Base-by-base conservation (phyloP, 2,888 invertebrate species). In the Drosophila fungiperda region DNA sequence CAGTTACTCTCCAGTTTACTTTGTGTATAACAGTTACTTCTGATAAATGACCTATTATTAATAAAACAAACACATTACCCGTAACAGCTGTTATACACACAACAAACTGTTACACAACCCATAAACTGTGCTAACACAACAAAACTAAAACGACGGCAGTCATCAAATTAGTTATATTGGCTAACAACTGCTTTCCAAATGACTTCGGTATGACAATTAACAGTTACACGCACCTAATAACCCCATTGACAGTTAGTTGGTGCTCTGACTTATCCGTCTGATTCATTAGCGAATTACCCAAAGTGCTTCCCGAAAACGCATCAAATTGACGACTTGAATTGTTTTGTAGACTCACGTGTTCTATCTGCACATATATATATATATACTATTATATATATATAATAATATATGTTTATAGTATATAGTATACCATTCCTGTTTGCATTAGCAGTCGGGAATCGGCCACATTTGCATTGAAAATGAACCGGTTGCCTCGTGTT, bases 401-500 rank as follows among this genome's bases (percentile, higher is more conserved):
- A 20, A 40, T 11, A 5, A 11, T 42, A 20, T 11, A 29, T 54
- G 48, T 26, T 57, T 67, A 70, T 26, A 62, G 32, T 48, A 32
- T 45, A 50, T 38, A 55, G 23, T 45, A 50, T 38, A 55, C 23
- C 45, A 52, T 53, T 66, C 50, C 62, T 76, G 60, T 81, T 83
- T 81, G 65, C 55, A 55, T 70, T 78, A 71, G 78, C 76, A 70
- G 76, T 69, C 68, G 57, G 45, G 8, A 48, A 78, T 73, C 78
- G 87, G 78, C 64, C 68, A 73, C 68, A 84, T 87, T 78, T 82
- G 80, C 83, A 84, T 82, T 75, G 35, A 45, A 59, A 83, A 77
- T 78, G 67, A 74, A 75, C 75, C 80, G 82, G 74, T 45, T 55
- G 55, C 29, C 60, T 33, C 63, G 26, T 17, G 55, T 45, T 64